These are phyloP conservation scores for Haliclona indistincta DNA, from an alignment of 37 sponge, comb jelly and placozoan species.

Conservation along the genomic window DNA sequence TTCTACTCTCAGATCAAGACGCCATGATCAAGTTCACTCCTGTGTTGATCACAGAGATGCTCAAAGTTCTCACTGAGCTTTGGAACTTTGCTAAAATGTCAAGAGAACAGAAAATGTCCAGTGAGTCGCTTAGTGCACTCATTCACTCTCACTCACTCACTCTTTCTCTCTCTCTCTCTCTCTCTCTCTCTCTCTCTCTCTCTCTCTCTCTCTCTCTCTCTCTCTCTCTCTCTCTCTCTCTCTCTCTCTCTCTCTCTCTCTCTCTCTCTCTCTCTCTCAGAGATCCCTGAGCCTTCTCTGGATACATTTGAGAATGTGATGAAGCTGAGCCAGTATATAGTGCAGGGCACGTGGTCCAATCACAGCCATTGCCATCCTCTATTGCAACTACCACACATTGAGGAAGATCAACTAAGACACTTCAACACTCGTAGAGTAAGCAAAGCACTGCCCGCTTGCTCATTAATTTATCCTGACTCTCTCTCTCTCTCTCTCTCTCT, in stretches of 20 bases:
- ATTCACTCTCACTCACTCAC: background rate
- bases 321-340: conserved; percentile 67
- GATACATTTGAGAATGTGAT: conserved; percentile 87
- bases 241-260: conserved; percentile 8
- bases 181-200: background rate
- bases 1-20: conserved; percentile 38
- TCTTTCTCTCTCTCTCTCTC: background rate
- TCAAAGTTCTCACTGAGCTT: conserved; percentile 51
- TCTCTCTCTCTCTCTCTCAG: background rate
- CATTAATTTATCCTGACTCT: background rate
- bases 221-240: background rate
- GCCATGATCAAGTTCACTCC: conserved; percentile 64
- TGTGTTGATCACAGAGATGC: conserved; percentile 68
- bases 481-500: too few species aligned
- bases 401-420: conserved; percentile 60
- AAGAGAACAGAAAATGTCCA: background rate
- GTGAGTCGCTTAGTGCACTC: background rate
- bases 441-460: background rate
- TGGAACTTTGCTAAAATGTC: conserved; percentile 2
- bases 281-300: conserved; percentile 46
- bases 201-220: conserved; percentile 8
- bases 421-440: conserved; percentile 75
- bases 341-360: conserved; percentile 88
- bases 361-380: conserved; percentile 42
- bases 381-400: conserved; percentile 88